Evolutionary conservation across 2,113 vertebrate species (phyloP), one percentile per base, ranked within the genome.

Genomic region (Brachyistius frenatus): DNA sequence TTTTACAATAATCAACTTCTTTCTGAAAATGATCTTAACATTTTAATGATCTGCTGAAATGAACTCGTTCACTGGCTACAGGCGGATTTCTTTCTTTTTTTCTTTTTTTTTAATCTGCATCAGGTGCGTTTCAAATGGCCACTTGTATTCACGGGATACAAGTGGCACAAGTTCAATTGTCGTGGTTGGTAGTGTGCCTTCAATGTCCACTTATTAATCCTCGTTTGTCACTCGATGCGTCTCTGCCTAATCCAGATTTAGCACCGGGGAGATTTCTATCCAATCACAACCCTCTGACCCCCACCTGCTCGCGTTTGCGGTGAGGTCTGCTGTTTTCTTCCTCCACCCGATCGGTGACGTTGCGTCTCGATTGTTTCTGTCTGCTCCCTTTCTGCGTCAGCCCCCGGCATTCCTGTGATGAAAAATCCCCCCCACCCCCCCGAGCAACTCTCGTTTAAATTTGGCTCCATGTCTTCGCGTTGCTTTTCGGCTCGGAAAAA

Each of bases 371-470:
- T 52, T 66, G 7, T 57, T 47, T 54, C 15, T 36, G n/a, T 49
- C 64, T 70, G 36, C n/a, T 72, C 47, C 23, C 33, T 36, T 66
- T 46, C 47, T 37, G 3, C 75, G 23, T 80, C 31, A 36, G 46
- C n/a, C 58, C 23, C 14, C 16, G 54, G 15, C 37, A 52, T 61
- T 75, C 23, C 52, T 73, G 13, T 55, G 53, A 63, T 53, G 36
- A 52, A 80, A 76, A 66, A 37, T 50, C 56, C 35, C 37, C 47
- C 53, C 60, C 16, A 54, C 23, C 23, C 23, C 23, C 23, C 23
- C 23, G 23, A 79, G 71, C 60, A 39, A 7, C 57, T 63, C 66
- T 69, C 46, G 65, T 74, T 80, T 79, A 76, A 32, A 53, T 80
- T 72, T 76, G 73, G 54, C 53, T 68, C 2, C 4, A 31, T 9